phyloP scores from a whole-genome alignment of 2,888 invertebrate genomes.

The Liopterus haemorrhoidalis region DNA sequence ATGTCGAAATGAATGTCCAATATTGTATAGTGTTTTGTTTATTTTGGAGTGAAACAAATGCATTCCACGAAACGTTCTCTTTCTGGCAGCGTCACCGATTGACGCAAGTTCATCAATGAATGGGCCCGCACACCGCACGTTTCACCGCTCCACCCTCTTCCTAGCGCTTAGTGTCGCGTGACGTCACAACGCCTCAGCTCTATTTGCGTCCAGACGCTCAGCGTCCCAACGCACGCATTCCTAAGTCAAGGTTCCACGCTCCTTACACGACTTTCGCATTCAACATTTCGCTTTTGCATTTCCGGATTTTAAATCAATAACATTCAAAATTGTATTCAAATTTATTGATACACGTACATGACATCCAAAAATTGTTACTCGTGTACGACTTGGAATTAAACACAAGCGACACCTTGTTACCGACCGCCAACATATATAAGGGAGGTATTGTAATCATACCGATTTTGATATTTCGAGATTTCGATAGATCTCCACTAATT shows the following conservation, averaged over 20 bases:
- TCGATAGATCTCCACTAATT: too few species aligned
- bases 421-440: too few species aligned
- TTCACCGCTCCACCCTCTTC: not conserved
- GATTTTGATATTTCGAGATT: too few species aligned
- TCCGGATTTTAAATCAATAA: too few species aligned
- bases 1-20: not conserved
- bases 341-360: too few species aligned
- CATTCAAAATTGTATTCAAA: too few species aligned
- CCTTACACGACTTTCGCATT: too few species aligned
- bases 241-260: conserved; percentile 9
- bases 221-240: conserved; percentile 5
- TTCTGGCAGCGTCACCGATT: conserved; percentile 4
- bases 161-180: conserved; percentile 4
- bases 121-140: not conserved
- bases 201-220: conserved; percentile 13
- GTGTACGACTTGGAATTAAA: too few species aligned
- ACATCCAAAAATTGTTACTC: too few species aligned
- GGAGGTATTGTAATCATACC: too few species aligned
- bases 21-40: not conserved
- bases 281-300: too few species aligned
- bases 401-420: too few species aligned
- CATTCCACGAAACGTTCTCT: not conserved
- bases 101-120: conserved; percentile 11
- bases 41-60: conserved; percentile 1
- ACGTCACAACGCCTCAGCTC: conserved; percentile 11